Evolutionary conservation across 1,140 invertebrate genomes (phyloP).

Genomic region (Plodia interpunctella): DNA sequence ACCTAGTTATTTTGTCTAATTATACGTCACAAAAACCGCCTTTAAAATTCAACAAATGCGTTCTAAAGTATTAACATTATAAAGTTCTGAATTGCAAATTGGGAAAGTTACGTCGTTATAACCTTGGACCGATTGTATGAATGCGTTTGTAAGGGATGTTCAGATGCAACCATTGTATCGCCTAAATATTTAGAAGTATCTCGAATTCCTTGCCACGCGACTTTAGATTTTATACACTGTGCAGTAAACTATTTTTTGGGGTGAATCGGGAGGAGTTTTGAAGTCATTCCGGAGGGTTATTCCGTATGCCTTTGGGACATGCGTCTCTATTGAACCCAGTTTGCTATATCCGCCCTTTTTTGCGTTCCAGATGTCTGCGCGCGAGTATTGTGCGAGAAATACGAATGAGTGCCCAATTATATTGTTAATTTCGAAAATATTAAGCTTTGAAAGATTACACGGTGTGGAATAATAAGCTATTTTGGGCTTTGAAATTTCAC

Average conservation of each 20-base stretch:
- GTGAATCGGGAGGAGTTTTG: neutral
- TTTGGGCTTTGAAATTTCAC: conserved; percentile 33
- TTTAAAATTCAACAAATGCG: conserved; percentile 18
- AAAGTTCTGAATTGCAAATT: conserved; percentile 24
- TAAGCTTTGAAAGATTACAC: conserved; percentile 71
- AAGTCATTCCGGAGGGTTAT: neutral
- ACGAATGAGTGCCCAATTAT: conserved; percentile 70
- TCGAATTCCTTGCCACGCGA: neutral
- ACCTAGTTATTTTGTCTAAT: conserved; percentile 74
- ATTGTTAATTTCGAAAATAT: conserved; percentile 75
- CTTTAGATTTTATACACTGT: neutral
- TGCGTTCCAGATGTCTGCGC: conserved; percentile 64
- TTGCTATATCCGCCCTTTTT: conserved; percentile 73
- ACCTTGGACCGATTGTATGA: conserved; percentile 38
- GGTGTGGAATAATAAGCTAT: conserved; percentile 69
- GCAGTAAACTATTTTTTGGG: conserved; percentile 17
- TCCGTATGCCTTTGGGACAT: conserved; percentile 54
- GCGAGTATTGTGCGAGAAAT: conserved; percentile 44
- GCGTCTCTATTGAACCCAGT: conserved; percentile 60
- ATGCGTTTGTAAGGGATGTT: conserved; percentile 72
- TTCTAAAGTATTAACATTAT: conserved; percentile 23
- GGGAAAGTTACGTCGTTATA: conserved; percentile 28
- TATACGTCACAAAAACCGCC: conserved; percentile 64
- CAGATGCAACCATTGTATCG: conserved; percentile 60
- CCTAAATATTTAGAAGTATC: neutral